Conservation (phyloP, 2,113 vertebrate genomes). For the Myotis lucifugus region DNA sequence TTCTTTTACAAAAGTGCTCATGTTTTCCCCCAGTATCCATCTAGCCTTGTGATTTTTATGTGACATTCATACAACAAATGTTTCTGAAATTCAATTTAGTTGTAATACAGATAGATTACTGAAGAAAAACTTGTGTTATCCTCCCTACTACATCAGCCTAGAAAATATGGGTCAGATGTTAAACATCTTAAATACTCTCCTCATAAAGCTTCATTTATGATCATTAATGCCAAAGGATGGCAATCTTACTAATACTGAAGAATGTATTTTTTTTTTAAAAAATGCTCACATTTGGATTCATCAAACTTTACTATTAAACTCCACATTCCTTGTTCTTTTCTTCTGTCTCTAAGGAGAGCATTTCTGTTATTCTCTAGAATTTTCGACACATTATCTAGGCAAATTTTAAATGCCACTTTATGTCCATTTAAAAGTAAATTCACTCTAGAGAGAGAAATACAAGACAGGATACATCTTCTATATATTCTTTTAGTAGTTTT, state of each 20-base stretch:
- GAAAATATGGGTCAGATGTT: not conserved
- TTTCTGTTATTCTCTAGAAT: slow-evolving; percentile 57
- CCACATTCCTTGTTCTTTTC: not conserved
- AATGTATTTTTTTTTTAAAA: slow-evolving; percentile 37
- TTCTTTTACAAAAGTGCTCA: not conserved
- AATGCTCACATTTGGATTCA: not conserved
- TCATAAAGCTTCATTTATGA: not conserved
- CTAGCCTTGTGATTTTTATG: not conserved
- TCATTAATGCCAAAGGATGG: not conserved
- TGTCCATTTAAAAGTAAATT: slow-evolving; percentile 73
- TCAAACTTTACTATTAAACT: not conserved
- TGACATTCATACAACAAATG: not conserved
- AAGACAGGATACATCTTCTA: slow-evolving; percentile 45
- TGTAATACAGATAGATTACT: not conserved
- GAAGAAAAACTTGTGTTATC: not conserved
- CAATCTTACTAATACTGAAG: not conserved
- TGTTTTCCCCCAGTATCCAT: not conserved
- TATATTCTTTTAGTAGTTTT: slow-evolving; percentile 65
- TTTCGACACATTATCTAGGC: slow-evolving; percentile 65
- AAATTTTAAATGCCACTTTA: slow-evolving; percentile 47
- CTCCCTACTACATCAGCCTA: not conserved
- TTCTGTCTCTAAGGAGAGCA: slow-evolving; percentile 37
- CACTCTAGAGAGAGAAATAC: slow-evolving; percentile 53
- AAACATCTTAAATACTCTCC: not conserved
- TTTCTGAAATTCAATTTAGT: not conserved